Evolutionary conservation across 2,797 vertebrate species (phyloP).

Genomic region (Heliangelus exortis): DNA sequence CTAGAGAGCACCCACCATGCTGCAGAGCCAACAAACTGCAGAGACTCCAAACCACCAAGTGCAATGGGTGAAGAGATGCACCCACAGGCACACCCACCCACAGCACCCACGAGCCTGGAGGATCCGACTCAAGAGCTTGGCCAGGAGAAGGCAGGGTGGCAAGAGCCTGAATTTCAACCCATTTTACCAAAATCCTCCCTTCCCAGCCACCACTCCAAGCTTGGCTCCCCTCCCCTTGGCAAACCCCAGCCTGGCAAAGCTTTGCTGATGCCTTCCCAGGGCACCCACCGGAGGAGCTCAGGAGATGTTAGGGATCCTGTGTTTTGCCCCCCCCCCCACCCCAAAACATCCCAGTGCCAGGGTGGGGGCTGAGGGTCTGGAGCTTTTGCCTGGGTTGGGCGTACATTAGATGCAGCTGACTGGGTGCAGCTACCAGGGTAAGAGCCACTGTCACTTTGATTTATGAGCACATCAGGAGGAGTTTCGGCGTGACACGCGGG

Average conservation of each 20-base stretch:
- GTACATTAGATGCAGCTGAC: slow-evolving; percentile 92
- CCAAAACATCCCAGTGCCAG: neutral
- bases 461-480: slow-evolving; percentile 97
- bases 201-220: accelerated
- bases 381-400: slow-evolving; percentile 75
- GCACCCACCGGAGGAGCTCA: neutral
- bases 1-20: neutral
- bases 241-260: neutral
- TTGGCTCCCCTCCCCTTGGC: neutral
- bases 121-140: neutral
- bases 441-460: slow-evolving; percentile 93
- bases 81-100: neutral
- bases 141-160: neutral
- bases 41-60: accelerated
- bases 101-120: neutral
- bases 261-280: neutral
- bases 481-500: slow-evolving; percentile 88
- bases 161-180: neutral
- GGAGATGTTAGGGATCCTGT: neutral
- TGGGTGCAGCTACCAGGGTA: slow-evolving; percentile 90
- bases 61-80: neutral
- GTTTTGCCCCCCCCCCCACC: accelerated
- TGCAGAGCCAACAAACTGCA: neutral
- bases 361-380: neutral
- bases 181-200: neutral